Conservation (phyloP, 2,888 invertebrate genomes). For the Quadroppia sp. region DNA sequence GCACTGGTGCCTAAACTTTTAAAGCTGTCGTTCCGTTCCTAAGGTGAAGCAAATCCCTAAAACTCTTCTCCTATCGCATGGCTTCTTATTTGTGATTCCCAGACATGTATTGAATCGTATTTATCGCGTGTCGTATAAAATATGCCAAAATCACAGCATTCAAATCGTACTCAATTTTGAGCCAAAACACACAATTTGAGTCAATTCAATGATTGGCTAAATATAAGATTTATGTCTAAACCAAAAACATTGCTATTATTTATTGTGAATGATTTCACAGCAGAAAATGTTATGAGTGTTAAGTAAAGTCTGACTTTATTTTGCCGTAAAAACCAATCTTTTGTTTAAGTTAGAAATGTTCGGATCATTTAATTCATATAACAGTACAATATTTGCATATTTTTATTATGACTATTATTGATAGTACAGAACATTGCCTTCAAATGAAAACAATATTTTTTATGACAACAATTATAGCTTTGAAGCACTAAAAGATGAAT, state of each 20-base stretch:
- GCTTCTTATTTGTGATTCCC: too few relatives aligned
- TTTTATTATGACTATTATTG: background rate
- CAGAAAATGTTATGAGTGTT: too few relatives aligned
- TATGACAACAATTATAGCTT: too few relatives aligned
- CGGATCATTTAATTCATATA: background rate
- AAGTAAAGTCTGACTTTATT: background rate
- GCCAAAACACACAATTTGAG: background rate
- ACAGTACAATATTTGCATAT: background rate
- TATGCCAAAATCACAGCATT: slow-evolving; percentile 1
- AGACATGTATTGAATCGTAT: background rate
- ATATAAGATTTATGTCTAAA: background rate
- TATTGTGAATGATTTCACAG: too few relatives aligned
- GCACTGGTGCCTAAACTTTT: background rate
- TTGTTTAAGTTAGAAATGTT: background rate
- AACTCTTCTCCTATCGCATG: too few relatives aligned
- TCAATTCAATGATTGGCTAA: background rate
- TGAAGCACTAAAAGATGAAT: too few relatives aligned
- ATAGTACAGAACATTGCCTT: too few relatives aligned
- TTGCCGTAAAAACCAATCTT: background rate
- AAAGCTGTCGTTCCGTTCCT: background rate
- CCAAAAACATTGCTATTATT: background rate
- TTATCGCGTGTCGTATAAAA: slow-evolving; percentile 12
- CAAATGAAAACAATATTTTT: too few relatives aligned
- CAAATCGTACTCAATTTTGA: background rate
- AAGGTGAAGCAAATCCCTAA: too few relatives aligned